These are phyloP conservation scores for Heloderma charlesbogerti DNA, from an alignment of 2,113 vertebrate species.

Conservation along the genomic window DNA sequence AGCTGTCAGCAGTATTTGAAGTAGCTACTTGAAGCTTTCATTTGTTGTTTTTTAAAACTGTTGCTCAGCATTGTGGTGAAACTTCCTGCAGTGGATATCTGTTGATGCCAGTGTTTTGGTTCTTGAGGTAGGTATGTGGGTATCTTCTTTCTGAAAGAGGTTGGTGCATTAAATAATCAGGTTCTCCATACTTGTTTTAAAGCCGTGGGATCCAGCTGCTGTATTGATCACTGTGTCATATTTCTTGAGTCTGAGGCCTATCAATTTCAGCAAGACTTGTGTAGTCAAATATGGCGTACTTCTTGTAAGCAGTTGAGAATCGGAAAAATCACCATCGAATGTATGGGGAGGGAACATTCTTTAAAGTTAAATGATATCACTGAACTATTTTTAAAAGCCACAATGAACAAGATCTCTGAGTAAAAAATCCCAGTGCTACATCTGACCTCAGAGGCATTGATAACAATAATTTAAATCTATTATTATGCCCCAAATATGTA, in stretches of 20 bases:
- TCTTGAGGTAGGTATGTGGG: background rate
- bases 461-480: constrained; percentile 16
- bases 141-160: constrained; percentile 9
- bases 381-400: background rate
- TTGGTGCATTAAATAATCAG: background rate
- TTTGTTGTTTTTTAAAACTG: background rate
- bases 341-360: background rate
- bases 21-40: background rate
- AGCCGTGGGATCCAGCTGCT: background rate
- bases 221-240: background rate
- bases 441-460: background rate
- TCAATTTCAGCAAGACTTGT: background rate
- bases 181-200: background rate
- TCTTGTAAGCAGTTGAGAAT: background rate
- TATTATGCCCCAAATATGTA: constrained; percentile 6
- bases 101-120: background rate
- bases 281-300: background rate
- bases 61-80: background rate
- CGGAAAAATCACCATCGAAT: background rate
- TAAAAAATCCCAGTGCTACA: background rate
- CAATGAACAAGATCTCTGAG: background rate
- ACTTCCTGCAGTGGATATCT: background rate
- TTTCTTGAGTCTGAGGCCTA: background rate
- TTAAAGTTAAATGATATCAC: background rate
- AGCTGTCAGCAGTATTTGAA: background rate